These are phyloP conservation scores for Mus minutoides DNA, from an alignment of 2,797 vertebrate genomes.

Conservation along the genomic window DNA sequence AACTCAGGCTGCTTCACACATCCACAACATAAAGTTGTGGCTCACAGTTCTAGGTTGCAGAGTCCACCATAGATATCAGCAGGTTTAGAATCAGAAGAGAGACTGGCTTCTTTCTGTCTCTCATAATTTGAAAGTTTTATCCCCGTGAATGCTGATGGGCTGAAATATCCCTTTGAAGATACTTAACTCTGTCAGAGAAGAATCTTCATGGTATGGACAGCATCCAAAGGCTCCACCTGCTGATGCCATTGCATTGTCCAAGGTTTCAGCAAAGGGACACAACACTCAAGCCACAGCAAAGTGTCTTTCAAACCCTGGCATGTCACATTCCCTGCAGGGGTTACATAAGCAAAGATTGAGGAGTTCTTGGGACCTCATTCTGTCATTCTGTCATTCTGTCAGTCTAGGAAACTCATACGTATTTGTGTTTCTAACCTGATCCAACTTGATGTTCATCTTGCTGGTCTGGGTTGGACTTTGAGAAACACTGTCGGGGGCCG, in stretches of 20 bases:
- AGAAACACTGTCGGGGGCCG: background rate
- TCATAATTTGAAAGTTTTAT: background rate
- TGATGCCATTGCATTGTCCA: background rate
- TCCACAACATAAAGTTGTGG: background rate
- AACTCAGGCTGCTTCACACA: background rate
- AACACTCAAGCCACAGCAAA: background rate
- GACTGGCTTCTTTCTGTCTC: background rate
- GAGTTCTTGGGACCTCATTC: background rate
- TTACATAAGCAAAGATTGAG: slow-evolving; percentile 2
- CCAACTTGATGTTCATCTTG: background rate
- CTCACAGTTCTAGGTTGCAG: background rate
- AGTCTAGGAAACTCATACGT: background rate
- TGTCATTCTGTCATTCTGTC: background rate
- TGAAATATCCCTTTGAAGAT: background rate
- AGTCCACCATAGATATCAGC: background rate
- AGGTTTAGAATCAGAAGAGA: background rate
- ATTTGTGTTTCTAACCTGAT: background rate
- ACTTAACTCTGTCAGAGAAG: background rate
- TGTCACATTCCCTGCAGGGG: background rate
- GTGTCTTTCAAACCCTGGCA: background rate
- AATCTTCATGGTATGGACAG: background rate
- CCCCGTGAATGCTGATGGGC: too few species aligned
- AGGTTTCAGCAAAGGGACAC: background rate
- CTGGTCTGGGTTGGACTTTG: background rate
- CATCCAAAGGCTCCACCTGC: background rate